Base-by-base conservation (phyloP, 2,888 invertebrate genomes). In the Cosmopolites sordidus region DNA sequence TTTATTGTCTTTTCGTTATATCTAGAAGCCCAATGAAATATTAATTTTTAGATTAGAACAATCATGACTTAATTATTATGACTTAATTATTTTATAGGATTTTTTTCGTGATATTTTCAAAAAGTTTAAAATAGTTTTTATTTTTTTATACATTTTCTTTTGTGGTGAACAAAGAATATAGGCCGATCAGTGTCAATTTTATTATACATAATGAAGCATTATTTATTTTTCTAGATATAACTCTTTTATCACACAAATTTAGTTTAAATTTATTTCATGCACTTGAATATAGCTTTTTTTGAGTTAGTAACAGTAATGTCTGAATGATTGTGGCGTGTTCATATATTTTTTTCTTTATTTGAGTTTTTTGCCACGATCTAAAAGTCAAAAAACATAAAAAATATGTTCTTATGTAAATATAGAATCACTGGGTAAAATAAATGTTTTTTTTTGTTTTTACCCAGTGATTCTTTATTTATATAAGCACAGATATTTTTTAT, bases 111-210 rank as follows among this genome's bases (percentile, higher is more conserved):
- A 52, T 43, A 54, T 49, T 43, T 39, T 53, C 11, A 16, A 43
- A 43, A 48, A 44, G 52, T 59, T 57, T 60, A 58, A 54, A 43
- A 51, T 51, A 1, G 44, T 56, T 57, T 53, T 54, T 42, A 18
- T 48, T 50, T 18, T 51, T 27, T 18, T 45, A 58, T n/a, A 58
- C 53, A 48, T 54, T 45, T 50, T 46, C 42, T 40, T 18, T 42
- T 48, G 29, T 48, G 17, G 42, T 22, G 33, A 41, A 42, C 43
- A 54, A 18, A 22, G 43, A 38, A 41, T 59, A 66, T 69, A 68
- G 71, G 71, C 71, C 72, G 71, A 73, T 52, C 66, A 69, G 74
- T 74, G 74, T 72, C 74, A 74, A 74, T 74, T 69, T 62, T 64
- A 56, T 63, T 73, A 69, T 73, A 73, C 58, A 71, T 71, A 71